A percentile compares a stretch with the other conserved stretches of the same genome.
These are phyloP conservation scores for Micrasema longulum DNA, from an alignment of 1,140 invertebrate species.

Conservation along the genomic window DNA sequence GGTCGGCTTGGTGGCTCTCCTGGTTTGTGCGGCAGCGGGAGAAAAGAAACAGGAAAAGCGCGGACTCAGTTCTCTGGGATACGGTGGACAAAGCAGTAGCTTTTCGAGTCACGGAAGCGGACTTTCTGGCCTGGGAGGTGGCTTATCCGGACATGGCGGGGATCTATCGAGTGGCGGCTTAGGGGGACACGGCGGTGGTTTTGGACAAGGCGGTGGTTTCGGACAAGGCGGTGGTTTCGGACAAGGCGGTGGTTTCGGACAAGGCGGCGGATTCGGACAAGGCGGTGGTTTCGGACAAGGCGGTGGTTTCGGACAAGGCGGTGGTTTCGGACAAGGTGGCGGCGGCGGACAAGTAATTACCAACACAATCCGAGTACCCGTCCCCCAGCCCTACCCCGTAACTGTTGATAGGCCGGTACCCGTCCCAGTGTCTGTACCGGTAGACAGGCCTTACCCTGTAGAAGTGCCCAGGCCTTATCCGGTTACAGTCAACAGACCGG, in stretches of 20 bases:
- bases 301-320: no score
- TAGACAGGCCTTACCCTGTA: conserved; percentile 49
- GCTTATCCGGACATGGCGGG: conserved; percentile 8
- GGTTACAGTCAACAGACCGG: conserved; percentile 57
- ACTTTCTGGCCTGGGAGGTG: conserved; percentile 19
- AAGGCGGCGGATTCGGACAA: conserved; percentile 16
- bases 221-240: conserved; percentile 8
- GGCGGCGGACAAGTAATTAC: conserved; percentile 48
- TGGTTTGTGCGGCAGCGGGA: conserved; percentile 37
- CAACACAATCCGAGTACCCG: conserved; percentile 50
- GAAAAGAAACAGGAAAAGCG: conserved; percentile 53
- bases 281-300: conserved; percentile 46
- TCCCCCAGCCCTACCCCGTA: conserved; percentile 52
- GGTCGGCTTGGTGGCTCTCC: conserved; percentile 36
- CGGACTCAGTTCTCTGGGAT: conserved; percentile 48
- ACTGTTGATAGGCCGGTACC: conserved; percentile 47
- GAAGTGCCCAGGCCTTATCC: conserved; percentile 57
- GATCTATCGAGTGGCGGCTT: not conserved
- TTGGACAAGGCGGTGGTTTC: conserved; percentile 36
- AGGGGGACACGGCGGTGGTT: not conserved
- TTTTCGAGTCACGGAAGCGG: conserved; percentile 9
- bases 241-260: no score
- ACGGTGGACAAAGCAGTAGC: conserved; percentile 37
- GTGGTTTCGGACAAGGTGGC: conserved; percentile 13
- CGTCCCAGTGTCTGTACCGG: conserved; percentile 48